These are phyloP conservation scores for Calameuta idolon DNA, from an alignment of 2,888 invertebrate species.

Conservation along the genomic window DNA sequence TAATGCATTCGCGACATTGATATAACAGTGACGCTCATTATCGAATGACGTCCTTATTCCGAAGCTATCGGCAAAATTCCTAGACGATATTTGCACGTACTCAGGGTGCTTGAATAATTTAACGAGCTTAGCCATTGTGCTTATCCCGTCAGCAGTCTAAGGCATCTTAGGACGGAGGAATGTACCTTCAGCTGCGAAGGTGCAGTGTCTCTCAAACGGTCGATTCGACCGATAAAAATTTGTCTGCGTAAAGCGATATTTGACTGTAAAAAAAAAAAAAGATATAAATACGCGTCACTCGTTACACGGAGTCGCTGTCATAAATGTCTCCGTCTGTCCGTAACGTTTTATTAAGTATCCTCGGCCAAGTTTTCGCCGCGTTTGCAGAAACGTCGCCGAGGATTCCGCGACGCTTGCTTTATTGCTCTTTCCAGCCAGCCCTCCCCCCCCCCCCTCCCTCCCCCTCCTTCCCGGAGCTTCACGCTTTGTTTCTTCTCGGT, in stretches of 20 bases:
- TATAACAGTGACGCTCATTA: background rate
- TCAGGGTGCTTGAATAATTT: constrained; percentile 1
- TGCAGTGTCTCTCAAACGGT: background rate
- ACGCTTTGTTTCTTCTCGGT: background rate
- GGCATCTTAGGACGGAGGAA: background rate
- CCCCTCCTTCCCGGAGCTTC: background rate
- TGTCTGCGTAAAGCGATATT: background rate
- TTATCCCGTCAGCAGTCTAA: background rate
- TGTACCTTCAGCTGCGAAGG: background rate
- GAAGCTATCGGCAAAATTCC: background rate
- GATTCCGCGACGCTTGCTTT: background rate
- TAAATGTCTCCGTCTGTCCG: background rate
- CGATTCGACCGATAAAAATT: background rate
- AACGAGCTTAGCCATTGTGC: constrained; percentile 1
- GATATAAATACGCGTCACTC: background rate
- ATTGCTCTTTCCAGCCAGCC: background rate
- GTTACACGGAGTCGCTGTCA: background rate
- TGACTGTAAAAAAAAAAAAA: background rate
- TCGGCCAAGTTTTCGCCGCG: background rate
- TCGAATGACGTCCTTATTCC: background rate
- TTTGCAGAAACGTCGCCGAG: background rate
- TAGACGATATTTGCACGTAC: constrained; percentile 7
- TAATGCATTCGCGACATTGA: background rate
- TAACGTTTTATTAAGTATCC: background rate
- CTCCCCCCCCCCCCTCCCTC: no score